These are phyloP conservation scores for Drosophila imparisetae DNA, from an alignment of 2,888 invertebrate genomes.

Conservation along the genomic window DNA sequence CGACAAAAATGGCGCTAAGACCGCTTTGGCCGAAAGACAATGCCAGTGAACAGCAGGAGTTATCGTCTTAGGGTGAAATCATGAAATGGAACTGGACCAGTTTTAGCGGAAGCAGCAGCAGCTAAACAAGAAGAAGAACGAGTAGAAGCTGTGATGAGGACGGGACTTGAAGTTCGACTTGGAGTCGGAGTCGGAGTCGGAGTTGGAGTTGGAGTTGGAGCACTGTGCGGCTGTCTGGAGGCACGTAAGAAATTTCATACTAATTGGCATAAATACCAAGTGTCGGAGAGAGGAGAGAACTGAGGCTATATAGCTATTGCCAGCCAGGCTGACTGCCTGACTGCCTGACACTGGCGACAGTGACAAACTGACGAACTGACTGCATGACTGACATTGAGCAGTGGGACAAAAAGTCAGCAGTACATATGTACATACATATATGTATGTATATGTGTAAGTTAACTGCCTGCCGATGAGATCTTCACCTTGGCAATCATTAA, in stretches of 20 bases:
- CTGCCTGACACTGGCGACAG: slow-evolving; percentile 54
- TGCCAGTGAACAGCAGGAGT: slow-evolving; percentile 53
- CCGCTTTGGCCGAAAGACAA: slow-evolving; percentile 43
- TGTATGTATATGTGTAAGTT: slow-evolving; percentile 11
- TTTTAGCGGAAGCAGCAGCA: slow-evolving; percentile 81
- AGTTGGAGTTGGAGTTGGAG: slow-evolving; percentile 30
- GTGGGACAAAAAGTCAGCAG: slow-evolving; percentile 44
- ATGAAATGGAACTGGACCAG: slow-evolving; percentile 80
- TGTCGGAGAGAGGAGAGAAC: slow-evolving; percentile 72
- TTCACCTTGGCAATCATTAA: slow-evolving; percentile 84
- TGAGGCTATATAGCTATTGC: slow-evolving; percentile 26
- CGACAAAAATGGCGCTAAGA: slow-evolving; percentile 81
- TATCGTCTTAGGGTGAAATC: slow-evolving; percentile 75
- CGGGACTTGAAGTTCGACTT: slow-evolving; percentile 32
- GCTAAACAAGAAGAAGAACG: slow-evolving; percentile 15
- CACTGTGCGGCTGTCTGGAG: slow-evolving; percentile 57
- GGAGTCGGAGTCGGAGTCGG: slow-evolving; percentile 35
- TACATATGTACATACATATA: slow-evolving; percentile 11
- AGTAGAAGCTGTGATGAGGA: slow-evolving; percentile 45
- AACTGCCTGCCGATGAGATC: slow-evolving; percentile 78
- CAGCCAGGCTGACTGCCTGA: not conserved
- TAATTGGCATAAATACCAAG: slow-evolving; percentile 84
- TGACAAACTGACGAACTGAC: slow-evolving; percentile 68
- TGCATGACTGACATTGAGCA: slow-evolving; percentile 71
- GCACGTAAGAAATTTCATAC: slow-evolving; percentile 84